phyloP scores from a whole-genome alignment of 2,888 invertebrate genomes.

The Andrena hattorfiana region DNA sequence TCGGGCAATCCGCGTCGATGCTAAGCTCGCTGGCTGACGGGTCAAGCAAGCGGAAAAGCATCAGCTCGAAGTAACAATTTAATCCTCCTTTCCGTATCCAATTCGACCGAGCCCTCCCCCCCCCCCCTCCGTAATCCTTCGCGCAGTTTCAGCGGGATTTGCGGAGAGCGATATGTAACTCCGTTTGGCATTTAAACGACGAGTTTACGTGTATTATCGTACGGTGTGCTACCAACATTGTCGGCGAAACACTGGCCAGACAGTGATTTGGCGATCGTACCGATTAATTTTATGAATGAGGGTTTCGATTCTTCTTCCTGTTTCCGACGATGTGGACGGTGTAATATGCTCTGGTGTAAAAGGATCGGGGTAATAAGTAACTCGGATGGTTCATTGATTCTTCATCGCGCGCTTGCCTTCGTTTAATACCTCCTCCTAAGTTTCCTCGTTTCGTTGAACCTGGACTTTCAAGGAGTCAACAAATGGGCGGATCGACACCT shows the following conservation, averaged over 20 bases:
- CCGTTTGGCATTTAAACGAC: background rate
- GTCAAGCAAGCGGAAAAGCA: conserved; percentile 70
- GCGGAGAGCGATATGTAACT: conserved; percentile 14
- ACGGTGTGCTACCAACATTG: background rate
- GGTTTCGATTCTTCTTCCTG: too few species aligned
- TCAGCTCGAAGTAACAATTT: conserved; percentile 66
- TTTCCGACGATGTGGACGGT: too few species aligned
- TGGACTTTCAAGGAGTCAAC: background rate
- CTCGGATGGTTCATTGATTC: too few species aligned
- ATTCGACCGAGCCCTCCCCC: conserved; percentile 25
- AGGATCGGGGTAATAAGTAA: too few species aligned
- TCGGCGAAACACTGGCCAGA: too few species aligned
- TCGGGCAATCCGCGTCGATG: conserved; percentile 57
- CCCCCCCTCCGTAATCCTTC: conserved; percentile 36
- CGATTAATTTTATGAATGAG: too few species aligned
- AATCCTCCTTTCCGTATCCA: conserved; percentile 64
- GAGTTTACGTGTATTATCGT: background rate
- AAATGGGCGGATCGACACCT: conserved; percentile 5
- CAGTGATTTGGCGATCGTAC: too few species aligned
- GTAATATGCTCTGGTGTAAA: too few species aligned
- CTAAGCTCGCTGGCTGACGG: conserved; percentile 63
- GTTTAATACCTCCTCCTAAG: too few species aligned
- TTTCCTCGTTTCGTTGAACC: background rate
- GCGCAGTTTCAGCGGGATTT: conserved; percentile 44
- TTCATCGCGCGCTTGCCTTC: too few species aligned